phyloP scores from a whole-genome alignment of 2,888 invertebrate species.

The Crioceris asparagi region DNA sequence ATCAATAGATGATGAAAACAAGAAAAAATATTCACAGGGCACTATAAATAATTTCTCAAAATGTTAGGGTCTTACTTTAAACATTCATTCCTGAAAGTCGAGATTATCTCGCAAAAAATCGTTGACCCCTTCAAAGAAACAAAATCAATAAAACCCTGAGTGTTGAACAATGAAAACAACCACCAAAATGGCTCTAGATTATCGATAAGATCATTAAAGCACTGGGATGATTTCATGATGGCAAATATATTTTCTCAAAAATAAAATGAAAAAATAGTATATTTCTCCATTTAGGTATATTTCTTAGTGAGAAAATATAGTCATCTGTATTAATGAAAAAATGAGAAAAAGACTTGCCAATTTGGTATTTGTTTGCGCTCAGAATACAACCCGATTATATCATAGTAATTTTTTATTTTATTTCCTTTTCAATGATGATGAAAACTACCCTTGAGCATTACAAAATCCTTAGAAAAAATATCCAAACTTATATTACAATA shows the following conservation, averaged over 20 bases:
- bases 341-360: conserved; percentile 19
- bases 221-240: conserved; percentile 2
- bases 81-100: too few species aligned
- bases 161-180: conserved; percentile 1
- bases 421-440: conserved; percentile 16
- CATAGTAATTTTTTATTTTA: conserved; percentile 15
- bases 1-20: too few species aligned
- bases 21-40: too few species aligned
- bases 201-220: neutral
- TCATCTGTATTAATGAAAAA: too few species aligned
- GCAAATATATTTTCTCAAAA: neutral
- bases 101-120: too few species aligned
- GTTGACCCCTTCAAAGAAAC: too few species aligned
- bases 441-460: conserved; percentile 36
- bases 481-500: conserved; percentile 36
- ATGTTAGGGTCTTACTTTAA: too few species aligned
- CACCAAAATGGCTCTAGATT: neutral
- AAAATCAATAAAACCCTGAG: too few species aligned
- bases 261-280: too few species aligned
- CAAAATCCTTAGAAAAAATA: conserved; percentile 37
- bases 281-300: too few species aligned
- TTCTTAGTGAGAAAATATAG: too few species aligned
- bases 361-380: conserved; percentile 19
- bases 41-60: too few species aligned
- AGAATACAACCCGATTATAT: conserved; percentile 23